Evolutionary conservation across 92 coral and sea anemone species (phyloP), one percentile per base, ranked within the genome.

Genomic region (Porites cylindrica): DNA sequence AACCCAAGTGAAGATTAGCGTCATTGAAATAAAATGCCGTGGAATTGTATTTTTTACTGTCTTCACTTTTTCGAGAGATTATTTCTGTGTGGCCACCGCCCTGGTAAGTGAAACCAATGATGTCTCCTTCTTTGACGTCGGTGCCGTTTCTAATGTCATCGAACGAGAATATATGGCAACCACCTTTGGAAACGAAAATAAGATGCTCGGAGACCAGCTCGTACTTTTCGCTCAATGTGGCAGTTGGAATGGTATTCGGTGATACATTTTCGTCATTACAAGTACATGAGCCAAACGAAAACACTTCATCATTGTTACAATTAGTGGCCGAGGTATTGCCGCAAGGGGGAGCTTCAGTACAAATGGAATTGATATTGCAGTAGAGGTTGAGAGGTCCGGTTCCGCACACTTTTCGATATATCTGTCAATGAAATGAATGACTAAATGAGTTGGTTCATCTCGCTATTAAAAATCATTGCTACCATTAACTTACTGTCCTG

Each of bases 341-440:
- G 70, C 99, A 96, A 13, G 79, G 63, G 1, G 75, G 21, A 9
- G 72, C 47, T 56, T 78, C 92, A 17, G 75, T 54, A 51, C 93
- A 89, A 11, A 77, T 67, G 1, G 93, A 93, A 72, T 88, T 82
- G 11, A 70, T 21, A 66, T 84, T 85, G 56, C 93, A 93, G 84
- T 91, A 91, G 9, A 54, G 29, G 26, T 70, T 77, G 17, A 65
- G 62, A 10, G 73, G 0, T 10, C 92, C 98, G 59, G 84, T 78
- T n/a, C 96, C 98, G 79, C 99, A 96, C 1, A 95, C 88, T 5
- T 95, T 98, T 32, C 99, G 96, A 75, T 84, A 88, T 52, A 88
- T 80, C 99, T 96, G 82, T 26, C 23, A 64, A 81, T 17, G 10
- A 51, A 66, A 62, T 6, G 52, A 51, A 66, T 16, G 7, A 66